Evolutionary conservation across 2,113 vertebrate genomes (phyloP), one percentile per base, ranked within the genome.

Genomic region (Urocitellus parryii): DNA sequence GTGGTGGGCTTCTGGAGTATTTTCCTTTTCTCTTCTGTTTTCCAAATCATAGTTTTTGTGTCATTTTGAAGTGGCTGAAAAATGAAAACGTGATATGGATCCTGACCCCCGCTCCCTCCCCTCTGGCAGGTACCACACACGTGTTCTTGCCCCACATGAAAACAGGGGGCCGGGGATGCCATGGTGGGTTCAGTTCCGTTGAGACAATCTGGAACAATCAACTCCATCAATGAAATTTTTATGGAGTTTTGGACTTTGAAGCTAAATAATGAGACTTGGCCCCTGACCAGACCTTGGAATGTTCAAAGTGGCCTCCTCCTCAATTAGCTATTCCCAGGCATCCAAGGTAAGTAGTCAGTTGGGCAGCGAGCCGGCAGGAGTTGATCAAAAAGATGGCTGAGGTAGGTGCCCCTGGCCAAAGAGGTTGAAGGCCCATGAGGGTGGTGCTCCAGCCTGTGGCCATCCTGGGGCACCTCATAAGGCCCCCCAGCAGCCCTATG

Each of bases 161-260:
- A 95, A 85, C 88, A 8, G 27, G 61, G 93, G 37, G 81, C 92
- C 96, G 1, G 10, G 72, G 87, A 92, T 95, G 94, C 92, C 34
- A 0, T 5, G 87, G 82, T 95, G 68, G 78, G 51, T 48, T 94
- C 95, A 72, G 87, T 96, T 96, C 95, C 93, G 63, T 13, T 88
- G 95, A 48, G 88, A 95, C 87, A 92, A 86, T 96, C 95, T 95
- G 92, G 77, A 96, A 79, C 90, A 93, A 88, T 96, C 95, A 85
- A 92, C 78, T 92, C 95, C 90, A 82, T 96, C 95, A 89, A 87
- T 96, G 98, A 97, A 92, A 94, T 96, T 96, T 98, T 97, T 96
- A 97, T 97, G 90, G 84, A 92, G 94, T 97, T 96, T 97, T 91
- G 91, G 79, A 92, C 97, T 98, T 97, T 97, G 98, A 97, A 98